A percentile compares a stretch with the other conserved stretches of the same genome.
These are phyloP conservation scores for Ahaetulla prasina DNA, from an alignment of 2,113 vertebrate genomes.

Conservation along the genomic window DNA sequence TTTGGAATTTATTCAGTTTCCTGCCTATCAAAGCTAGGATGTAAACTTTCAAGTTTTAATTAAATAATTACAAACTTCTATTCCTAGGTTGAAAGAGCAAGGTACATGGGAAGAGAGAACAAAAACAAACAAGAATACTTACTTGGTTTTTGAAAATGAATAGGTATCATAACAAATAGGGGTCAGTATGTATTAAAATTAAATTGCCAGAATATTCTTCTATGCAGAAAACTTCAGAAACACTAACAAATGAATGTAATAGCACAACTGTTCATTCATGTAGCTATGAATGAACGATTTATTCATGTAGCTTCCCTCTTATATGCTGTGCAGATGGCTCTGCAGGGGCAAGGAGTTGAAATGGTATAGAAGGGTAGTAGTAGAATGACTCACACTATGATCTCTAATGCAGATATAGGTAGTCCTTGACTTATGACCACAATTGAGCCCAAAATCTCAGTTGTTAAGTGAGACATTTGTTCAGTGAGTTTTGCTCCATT, in stretches of 20 bases:
- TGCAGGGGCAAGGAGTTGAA: not conserved
- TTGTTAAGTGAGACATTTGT: no score
- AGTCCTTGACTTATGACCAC: no score
- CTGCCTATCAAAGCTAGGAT: constrained; percentile 34
- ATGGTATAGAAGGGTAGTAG: not conserved
- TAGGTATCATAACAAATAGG: not conserved
- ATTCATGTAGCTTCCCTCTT: not conserved
- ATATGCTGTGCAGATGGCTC: not conserved
- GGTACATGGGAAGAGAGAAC: not conserved
- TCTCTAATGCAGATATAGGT: not conserved
- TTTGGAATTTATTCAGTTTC: constrained; percentile 52
- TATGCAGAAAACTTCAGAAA: not conserved
- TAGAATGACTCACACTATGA: not conserved
- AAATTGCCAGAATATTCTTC: not conserved
- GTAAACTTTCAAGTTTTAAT: constrained; percentile 12
- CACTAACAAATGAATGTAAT: not conserved
- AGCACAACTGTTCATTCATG: not conserved
- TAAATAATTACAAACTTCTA: constrained; percentile 1
- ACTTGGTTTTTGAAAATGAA: not conserved
- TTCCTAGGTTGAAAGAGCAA: constrained; percentile 1
- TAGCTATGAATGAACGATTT: not conserved
- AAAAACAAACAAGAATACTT: not conserved
- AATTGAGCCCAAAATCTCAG: no score
- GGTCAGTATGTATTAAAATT: not conserved
- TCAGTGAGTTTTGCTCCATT: no score